Base-by-base conservation (phyloP, 2,888 invertebrate species). In the Oasisia sp. region DNA sequence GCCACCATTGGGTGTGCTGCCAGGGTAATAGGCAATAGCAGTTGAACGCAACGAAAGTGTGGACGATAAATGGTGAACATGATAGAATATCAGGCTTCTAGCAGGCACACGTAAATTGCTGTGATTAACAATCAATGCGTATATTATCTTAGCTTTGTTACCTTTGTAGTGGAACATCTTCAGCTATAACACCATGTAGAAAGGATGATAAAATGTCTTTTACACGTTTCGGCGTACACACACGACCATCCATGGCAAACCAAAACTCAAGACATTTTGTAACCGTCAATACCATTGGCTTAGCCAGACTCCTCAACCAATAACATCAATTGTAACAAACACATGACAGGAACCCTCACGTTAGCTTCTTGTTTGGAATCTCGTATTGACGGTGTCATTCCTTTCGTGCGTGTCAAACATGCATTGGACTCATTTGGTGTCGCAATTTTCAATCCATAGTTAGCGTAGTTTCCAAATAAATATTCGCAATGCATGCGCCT, bases 131-230 rank as follows among this genome's bases (percentile, higher is more conserved):
- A 74, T 27, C 27, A 19, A 19, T 74, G 27, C 74, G 74, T 27
- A 74, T 74, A 27, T 74, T 74, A 50, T 74, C 27, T 74, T 19
- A 74, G 74, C 74, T 14, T n/a, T 74, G 27, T 27, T 74, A 74
- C 74, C 74, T 74, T 74, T 74, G 74, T 74, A 27, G 74, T 74
- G 74, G 27, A 74, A 74, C 74, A 74, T 74, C 74, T 74, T 74
- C 74, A 19, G 74, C 4, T 74, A 74, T 27, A 74, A 74, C 74
- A 19, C 27, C 74, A n/a, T 74, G 74, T 74, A 74, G n/a, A 74
- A 74, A 74, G 19, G 74, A 74, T 74, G 74, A 74, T 74, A 74
- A 19, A 74, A 74, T 74, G 74, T 74, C 74, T 19, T 74, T 74
- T 74, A 74, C 74, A 74, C 74, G 74, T n/a, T 74, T 74, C 74